Evolutionary conservation across 1,140 invertebrate species (phyloP).

Genomic region (Trachymyrmex cornetzi): DNA sequence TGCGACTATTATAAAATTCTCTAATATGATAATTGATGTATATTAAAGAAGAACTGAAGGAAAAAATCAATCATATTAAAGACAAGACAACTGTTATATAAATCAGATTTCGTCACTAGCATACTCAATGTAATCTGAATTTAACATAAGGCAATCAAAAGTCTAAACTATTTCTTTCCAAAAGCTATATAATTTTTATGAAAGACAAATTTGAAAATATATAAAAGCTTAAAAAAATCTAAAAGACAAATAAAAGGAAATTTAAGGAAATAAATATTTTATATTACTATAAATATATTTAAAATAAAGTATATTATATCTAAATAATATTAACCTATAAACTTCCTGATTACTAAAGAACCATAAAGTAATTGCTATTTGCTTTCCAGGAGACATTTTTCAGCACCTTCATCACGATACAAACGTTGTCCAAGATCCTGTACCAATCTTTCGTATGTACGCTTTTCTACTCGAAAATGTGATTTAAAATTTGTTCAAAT

Average conservation of each 20-base stretch:
- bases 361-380: conserved; percentile 26
- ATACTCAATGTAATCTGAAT: not conserved
- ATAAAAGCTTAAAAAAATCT: not conserved
- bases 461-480: conserved; percentile 21
- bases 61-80: no score
- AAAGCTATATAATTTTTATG: not conserved
- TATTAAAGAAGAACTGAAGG: no score
- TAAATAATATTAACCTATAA: conserved; percentile 14
- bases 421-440: conserved; percentile 13
- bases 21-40: no score
- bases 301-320: not conserved
- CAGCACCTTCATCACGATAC: not conserved
- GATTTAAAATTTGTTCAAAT: conserved; percentile 28
- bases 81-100: no score
- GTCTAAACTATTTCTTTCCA: not conserved
- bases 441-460: conserved; percentile 14
- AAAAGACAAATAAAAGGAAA: not conserved
- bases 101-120: not conserved
- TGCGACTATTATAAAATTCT: no score
- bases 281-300: not conserved
- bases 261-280: not conserved
- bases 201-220: not conserved
- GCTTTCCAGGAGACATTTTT: conserved; percentile 22
- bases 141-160: not conserved
- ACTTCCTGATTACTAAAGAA: conserved; percentile 32